Evolutionary conservation across 1,140 invertebrate genomes (phyloP).

Genomic region (Drosophila mayri): DNA sequence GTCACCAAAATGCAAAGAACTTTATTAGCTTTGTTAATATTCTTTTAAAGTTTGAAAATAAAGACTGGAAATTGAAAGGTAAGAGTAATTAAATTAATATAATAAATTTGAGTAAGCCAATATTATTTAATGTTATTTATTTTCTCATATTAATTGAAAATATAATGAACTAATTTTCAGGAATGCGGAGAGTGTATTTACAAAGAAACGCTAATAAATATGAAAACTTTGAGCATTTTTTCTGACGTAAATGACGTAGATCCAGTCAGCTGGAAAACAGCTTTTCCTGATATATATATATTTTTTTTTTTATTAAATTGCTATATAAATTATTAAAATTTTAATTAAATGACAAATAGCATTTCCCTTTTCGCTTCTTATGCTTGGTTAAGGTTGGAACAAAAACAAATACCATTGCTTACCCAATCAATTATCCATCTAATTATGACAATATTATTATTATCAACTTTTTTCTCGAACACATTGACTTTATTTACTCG

Average conservation of each 20-base stretch:
- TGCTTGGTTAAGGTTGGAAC: constrained; percentile 1
- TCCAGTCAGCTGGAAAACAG: constrained; percentile 36
- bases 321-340: constrained; percentile 25
- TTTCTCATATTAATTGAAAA: background rate
- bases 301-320: background rate
- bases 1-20: too few relatives aligned
- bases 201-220: constrained; percentile 5
- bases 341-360: constrained; percentile 11
- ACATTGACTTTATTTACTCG: constrained; percentile 47
- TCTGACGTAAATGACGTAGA: constrained; percentile 32
- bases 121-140: background rate
- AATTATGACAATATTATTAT: constrained; percentile 36
- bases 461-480: constrained; percentile 16
- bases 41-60: too few relatives aligned
- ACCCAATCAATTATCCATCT: constrained; percentile 52
- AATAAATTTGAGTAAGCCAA: too few relatives aligned
- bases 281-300: constrained; percentile 33
- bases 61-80: too few relatives aligned
- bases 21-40: too few relatives aligned
- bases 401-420: constrained; percentile 44
- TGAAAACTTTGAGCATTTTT: constrained; percentile 1
- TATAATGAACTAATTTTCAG: background rate
- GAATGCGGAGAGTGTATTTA: constrained; percentile 2
- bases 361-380: constrained; percentile 16
- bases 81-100: too few relatives aligned